Base-by-base conservation (phyloP, 2,888 invertebrate genomes). In the Ommatoiulus sabulosus region DNA sequence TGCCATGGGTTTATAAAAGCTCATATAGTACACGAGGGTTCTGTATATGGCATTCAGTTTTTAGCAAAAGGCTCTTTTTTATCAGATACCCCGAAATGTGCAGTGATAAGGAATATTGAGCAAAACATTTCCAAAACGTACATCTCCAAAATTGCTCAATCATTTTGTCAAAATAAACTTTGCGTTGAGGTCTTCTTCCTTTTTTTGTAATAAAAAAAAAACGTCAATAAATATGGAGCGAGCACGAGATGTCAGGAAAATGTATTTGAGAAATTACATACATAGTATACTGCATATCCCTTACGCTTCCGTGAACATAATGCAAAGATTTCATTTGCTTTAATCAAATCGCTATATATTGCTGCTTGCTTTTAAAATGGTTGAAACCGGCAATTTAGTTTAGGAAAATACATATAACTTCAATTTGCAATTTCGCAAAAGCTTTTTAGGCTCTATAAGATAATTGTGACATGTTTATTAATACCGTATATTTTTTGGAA, bases 61-160 rank as follows among this genome's bases (percentile, higher is more conserved):
- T 72, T 24, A 24, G 24, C 24, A 72, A 72, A 72, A 24, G 72
- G 24, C n/a, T 72, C 35, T 35, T 35, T 72, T 72, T 72, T 72
- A 72, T 72, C 72, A 72, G 72, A 72, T 72, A 72, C 72, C 72
- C 72, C 72, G 24, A 72, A 72, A 72, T 72, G 72, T 72, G 24
- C 72, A 72, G 72, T 72, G 72, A 72, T 72, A 72, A 72, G 72
- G 72, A 72, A 72, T 72, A 72, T 72, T 72, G 72, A 72, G 72
- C 72, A 72, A 72, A 72, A 72, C 72, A 72, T 72, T 72, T 72
- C 24, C 24, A 72, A 72, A 72, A 24, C 24, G 24, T 24, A 72
- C 72, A 24, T 72, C 72, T 72, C 72, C 72, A 72, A 72, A 72
- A 72, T 72, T 72, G 72, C 72, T 72, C 72, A 72, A 52, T 72